Evolutionary conservation across 2,113 vertebrate genomes (phyloP), one percentile per base, ranked within the genome.

Genomic region (Caranx ignobilis): DNA sequence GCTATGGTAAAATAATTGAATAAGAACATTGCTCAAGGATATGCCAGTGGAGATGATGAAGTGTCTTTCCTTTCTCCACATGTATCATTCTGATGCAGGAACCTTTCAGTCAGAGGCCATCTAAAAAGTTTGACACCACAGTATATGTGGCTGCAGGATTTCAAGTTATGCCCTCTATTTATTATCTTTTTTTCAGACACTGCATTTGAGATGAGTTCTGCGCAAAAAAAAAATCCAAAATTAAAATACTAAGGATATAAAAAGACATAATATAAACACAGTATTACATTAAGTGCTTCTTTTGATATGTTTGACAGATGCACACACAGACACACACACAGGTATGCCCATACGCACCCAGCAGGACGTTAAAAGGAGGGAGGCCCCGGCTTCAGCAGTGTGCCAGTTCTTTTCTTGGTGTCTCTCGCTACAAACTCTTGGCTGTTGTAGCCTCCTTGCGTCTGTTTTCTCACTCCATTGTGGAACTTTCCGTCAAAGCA

Each of bases 401-500:
- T 66, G 39, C n/a, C 56, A 60, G 32, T n/a, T 71, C 19, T 81
- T 63, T 57, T 35, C 55, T 67, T 18, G 6, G 35, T 1, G 72
- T 71, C 52, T 65, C 34, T 60, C 74, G 55, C 13, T 65, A 70
- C 62, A 39, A 7, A 13, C 18, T 50, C 26, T 18, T 11, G 16
- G 59, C 16, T 63, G 1, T 76, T 15, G 19, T 71, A 26, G 12
- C 7, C 4, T 41, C 56, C 13, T 34, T 54, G 26, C 21, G 56
- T 66, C 56, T 19, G 26, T 63, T 45, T 71, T 70, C 64, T 81
- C n/a, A 3, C 70, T 81, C 62, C 7, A 47, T 35, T 60, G 82
- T 86, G 90, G 88, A 93, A 94, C 86, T 94, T 95, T 95, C 94
- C 92, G 87, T 92, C 84, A 87, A 83, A 89, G 91, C 73, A 64